Base-by-base conservation (phyloP, 2,888 invertebrate species). In the Petrophora chlorosata region DNA sequence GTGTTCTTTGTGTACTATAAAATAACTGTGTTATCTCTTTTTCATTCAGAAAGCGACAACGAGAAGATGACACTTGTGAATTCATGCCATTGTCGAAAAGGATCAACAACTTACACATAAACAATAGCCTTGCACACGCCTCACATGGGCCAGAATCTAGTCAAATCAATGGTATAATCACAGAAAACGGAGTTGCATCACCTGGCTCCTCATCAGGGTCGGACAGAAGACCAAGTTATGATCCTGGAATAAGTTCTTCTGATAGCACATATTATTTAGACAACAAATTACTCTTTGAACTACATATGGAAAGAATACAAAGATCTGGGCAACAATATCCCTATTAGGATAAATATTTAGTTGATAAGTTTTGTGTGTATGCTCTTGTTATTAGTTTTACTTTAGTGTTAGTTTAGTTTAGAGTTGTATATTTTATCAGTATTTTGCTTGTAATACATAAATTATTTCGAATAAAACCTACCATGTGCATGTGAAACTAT, bases 1-100 rank as follows among this genome's bases (percentile, higher is more conserved):
- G n/a, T n/a, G n/a, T n/a, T n/a, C n/a, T n/a, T n/a, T n/a, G n/a
- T n/a, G n/a, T n/a, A n/a, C n/a, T n/a, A n/a, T n/a, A n/a, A n/a
- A 29, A 3, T 30, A 22, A 32, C 19, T 48, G 2, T 46, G 25
- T 25, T 19, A 30, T 35, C 45, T 42, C 28, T 34, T 3, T 40
- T 26, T 43, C 36, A 26, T 58, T n/a, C 78, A 96, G 96, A 73
- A 96, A 97, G 91, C 92, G 96, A 61, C 92, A 93, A 36, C 92
- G 95, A 50, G 94, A 94, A 73, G 95, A 96, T 70, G 96, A 96
- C 62, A 91, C 92, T 23, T 92, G 92, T 68, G 97, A 97, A 72
- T 97, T 96, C 68, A 94, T 95, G 92, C 97, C 97, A 41, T 84
- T 97, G 40, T 97, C 97, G 8, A 97, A 97, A 81, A 92, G 97